These are phyloP conservation scores for Mythimna loreyi DNA, from an alignment of 2,888 invertebrate genomes.

Conservation along the genomic window DNA sequence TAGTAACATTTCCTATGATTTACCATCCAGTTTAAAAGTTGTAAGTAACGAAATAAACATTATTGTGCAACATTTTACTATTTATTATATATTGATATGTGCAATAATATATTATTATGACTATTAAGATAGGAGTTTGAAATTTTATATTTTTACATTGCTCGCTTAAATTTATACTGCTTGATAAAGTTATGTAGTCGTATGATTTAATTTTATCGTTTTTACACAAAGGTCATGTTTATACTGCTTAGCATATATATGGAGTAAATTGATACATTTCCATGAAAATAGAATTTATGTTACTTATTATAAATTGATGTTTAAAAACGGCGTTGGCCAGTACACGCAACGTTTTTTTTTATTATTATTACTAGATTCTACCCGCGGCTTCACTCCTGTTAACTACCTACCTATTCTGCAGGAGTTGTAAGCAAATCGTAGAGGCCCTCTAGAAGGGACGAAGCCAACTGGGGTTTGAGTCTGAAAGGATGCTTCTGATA, in stretches of 20 bases:
- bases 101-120: constrained; percentile 42
- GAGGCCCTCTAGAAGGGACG: no score
- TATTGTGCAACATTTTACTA: constrained; percentile 34
- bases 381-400: no score
- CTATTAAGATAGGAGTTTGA: constrained; percentile 18
- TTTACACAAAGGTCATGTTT: constrained; percentile 28
- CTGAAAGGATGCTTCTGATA: no score
- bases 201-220: constrained; percentile 49
- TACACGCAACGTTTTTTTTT: background rate
- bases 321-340: background rate
- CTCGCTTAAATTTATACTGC: constrained; percentile 17
- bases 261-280: constrained; percentile 43
- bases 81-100: constrained; percentile 41
- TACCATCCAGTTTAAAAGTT: constrained; percentile 49
- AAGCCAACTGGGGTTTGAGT: no score
- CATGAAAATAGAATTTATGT: constrained; percentile 26
- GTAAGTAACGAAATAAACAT: constrained; percentile 42
- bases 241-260: constrained; percentile 22
- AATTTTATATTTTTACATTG: constrained; percentile 40
- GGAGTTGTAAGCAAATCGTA: no score
- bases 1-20: constrained; percentile 52
- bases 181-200: constrained; percentile 42
- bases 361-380: no score
- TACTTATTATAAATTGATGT: background rate
- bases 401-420: no score